phyloP scores from a whole-genome alignment of 2,888 invertebrate species.

The Heliconius ethilla region DNA sequence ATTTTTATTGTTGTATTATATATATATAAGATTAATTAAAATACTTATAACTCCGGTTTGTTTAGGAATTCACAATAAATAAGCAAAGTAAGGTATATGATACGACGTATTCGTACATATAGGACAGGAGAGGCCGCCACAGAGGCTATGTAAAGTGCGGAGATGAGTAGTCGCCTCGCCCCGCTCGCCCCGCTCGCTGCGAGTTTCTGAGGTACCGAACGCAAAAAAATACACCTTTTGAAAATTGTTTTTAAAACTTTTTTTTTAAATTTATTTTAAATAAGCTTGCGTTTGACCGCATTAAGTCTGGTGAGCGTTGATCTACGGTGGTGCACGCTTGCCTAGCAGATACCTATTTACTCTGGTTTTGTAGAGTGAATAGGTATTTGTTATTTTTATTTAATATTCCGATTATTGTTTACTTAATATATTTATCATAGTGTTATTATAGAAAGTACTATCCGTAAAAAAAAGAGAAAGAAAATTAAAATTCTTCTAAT shows the following conservation, averaged over 20 bases:
- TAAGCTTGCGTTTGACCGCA: no score
- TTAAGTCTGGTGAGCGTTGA: no score
- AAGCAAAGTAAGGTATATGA: no score
- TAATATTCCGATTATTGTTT: background rate
- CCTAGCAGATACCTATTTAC: no score
- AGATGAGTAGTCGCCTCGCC: conserved; percentile 23
- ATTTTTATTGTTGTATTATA: no score
- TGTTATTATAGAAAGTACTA: background rate
- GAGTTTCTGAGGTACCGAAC: conserved; percentile 13
- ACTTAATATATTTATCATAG: no score
- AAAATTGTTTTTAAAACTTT: background rate
- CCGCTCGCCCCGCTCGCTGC: background rate
- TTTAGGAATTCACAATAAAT: no score
- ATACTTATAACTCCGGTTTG: no score
- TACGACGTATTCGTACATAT: background rate
- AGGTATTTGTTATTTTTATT: background rate
- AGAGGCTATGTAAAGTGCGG: conserved; percentile 6
- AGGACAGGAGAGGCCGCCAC: background rate
- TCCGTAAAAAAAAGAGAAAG: background rate
- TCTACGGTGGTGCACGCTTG: no score
- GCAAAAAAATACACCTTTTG: background rate
- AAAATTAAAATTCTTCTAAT: no score
- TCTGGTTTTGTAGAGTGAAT: no score
- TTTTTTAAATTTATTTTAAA: background rate
- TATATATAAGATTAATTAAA: no score